A percentile compares a stretch with the other conserved stretches of the same genome.
Conservation (phyloP, 2,797 vertebrate species). For the Lutjanus campechanus region DNA sequence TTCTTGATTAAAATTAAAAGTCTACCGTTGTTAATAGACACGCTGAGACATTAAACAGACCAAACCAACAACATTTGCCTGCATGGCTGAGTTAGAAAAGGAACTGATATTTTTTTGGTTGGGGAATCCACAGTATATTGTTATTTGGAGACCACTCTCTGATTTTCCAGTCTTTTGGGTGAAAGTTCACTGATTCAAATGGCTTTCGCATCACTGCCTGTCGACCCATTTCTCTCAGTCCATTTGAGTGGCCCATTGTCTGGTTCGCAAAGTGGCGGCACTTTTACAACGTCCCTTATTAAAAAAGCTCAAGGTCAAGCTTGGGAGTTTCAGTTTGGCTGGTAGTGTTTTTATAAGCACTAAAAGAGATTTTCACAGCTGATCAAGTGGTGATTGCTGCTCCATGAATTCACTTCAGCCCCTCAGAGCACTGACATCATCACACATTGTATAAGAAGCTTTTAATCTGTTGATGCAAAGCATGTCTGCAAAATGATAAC, state of each 20-base stretch:
- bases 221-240: neutral
- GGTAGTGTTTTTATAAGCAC: neutral
- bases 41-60: neutral
- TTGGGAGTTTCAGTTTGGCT: neutral
- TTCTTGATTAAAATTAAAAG: neutral
- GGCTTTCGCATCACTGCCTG: neutral
- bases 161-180: neutral
- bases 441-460: constrained; percentile 44
- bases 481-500: constrained; percentile 65
- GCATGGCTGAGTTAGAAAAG: neutral
- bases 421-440: constrained; percentile 40
- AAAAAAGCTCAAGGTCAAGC: constrained; percentile 4
- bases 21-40: neutral
- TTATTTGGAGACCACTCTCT: neutral
- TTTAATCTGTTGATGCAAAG: constrained; percentile 65
- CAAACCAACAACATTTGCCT: neutral
- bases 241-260: neutral
- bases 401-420: constrained; percentile 12
- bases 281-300: neutral
- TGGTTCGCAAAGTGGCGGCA: neutral
- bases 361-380: neutral
- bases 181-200: neutral
- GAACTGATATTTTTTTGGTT: neutral
- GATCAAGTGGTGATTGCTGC: constrained; percentile 17
- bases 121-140: too few relatives aligned